Conservation (phyloP, 2,888 invertebrate genomes). For the Galerucella calmariensis region DNA sequence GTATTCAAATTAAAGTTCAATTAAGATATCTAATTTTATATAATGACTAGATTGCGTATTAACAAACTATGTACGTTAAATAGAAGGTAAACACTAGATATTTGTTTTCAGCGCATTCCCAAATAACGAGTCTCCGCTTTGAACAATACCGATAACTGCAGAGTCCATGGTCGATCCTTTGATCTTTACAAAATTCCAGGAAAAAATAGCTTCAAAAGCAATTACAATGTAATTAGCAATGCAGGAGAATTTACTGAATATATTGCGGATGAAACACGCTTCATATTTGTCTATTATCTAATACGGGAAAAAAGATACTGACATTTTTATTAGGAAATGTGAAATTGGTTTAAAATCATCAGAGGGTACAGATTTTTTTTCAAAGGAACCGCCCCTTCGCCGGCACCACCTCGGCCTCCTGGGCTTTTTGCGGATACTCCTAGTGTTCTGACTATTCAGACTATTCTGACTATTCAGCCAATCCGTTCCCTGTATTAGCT, state of each 20-base stretch:
- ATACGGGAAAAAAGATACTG: too few species aligned
- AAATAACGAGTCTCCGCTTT: conserved; percentile 21
- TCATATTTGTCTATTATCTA: background rate
- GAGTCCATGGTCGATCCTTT: conserved; percentile 1
- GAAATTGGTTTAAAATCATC: too few species aligned
- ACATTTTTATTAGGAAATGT: too few species aligned
- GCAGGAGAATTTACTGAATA: background rate
- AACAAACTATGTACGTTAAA: conserved; percentile 10
- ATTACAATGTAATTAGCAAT: conserved; percentile 12
- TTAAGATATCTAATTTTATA: conserved; percentile 5
- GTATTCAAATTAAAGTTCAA: too few species aligned
- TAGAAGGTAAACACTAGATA: conserved; percentile 8
- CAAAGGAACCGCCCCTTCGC: too few species aligned
- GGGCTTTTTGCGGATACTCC: too few species aligned
- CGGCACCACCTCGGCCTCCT: too few species aligned
- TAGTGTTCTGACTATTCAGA: too few species aligned
- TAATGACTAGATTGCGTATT: conserved; percentile 4
- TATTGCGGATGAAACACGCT: background rate
- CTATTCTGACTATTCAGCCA: too few species aligned
- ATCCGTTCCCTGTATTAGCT: too few species aligned
- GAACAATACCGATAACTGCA: conserved; percentile 21
- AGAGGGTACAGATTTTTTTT: too few species aligned
- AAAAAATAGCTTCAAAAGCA: conserved; percentile 10
- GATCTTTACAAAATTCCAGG: conserved; percentile 17
- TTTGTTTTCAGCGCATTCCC: conserved; percentile 2